Conservation (phyloP, 2,888 invertebrate species). For the Trachelus iudaicus region DNA sequence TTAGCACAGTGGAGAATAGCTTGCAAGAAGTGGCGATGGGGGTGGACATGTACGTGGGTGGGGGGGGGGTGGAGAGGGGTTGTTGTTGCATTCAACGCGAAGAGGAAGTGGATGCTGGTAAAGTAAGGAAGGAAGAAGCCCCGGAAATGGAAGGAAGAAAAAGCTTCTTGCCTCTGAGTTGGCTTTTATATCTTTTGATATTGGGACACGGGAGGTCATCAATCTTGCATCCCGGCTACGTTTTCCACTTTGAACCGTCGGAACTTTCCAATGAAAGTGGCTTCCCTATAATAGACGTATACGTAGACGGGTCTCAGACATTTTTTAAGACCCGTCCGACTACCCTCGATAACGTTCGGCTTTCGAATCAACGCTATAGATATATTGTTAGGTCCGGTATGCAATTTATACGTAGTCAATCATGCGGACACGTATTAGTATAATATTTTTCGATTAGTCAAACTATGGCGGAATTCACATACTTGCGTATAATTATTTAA, state of each 20-base stretch:
- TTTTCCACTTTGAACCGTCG: neutral
- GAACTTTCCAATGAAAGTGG: neutral
- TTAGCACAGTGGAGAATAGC: neutral
- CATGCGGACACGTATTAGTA: neutral
- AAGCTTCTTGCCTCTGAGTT: neutral
- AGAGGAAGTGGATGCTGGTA: neutral
- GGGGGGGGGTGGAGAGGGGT: no score
- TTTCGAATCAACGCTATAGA: neutral
- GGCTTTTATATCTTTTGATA: neutral
- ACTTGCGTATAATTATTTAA: neutral
- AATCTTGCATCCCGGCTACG: neutral
- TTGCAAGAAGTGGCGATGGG: neutral
- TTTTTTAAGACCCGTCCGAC: neutral
- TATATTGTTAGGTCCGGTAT: neutral
- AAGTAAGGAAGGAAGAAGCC: neutral
- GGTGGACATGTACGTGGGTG: neutral
- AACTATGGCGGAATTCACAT: neutral
- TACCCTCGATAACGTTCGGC: neutral
- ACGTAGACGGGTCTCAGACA: neutral
- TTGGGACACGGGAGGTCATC: neutral
- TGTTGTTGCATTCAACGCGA: neutral
- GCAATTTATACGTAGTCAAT: neutral
- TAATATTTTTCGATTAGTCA: neutral
- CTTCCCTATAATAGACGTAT: neutral
- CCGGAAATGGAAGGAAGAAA: neutral